phyloP scores from a whole-genome alignment of 2,888 invertebrate genomes.

The Azorinus chamasolen region DNA sequence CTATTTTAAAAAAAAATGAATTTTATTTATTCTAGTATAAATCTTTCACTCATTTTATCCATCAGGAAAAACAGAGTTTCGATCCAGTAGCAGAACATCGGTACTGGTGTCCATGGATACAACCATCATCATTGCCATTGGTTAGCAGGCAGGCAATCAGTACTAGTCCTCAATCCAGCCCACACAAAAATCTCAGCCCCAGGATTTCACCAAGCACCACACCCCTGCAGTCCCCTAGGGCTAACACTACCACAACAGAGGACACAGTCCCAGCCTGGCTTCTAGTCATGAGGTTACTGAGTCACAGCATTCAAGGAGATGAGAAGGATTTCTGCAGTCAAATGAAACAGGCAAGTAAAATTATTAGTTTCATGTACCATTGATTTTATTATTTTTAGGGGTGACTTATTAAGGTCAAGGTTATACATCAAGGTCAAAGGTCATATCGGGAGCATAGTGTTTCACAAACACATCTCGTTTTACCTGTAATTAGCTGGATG shows the following conservation, averaged over 20 bases:
- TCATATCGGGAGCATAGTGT: too few relatives aligned
- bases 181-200: conserved; percentile 3
- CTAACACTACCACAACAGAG: background rate
- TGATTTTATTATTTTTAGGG: too few relatives aligned
- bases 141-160: conserved; percentile 3
- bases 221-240: background rate
- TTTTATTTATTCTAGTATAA: too few relatives aligned
- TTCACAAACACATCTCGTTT: too few relatives aligned
- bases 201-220: background rate
- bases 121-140: conserved; percentile 12
- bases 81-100: conserved; percentile 79
- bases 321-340: conserved; percentile 24
- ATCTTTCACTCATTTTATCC: too few relatives aligned
- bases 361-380: background rate
- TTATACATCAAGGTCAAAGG: too few relatives aligned
- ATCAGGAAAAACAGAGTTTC: conserved; percentile 70
- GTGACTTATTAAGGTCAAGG: too few relatives aligned
- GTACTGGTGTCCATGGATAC: conserved; percentile 82
- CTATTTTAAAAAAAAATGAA: too few relatives aligned
- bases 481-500: too few relatives aligned
- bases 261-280: conserved; percentile 42
- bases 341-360: conserved; percentile 42
- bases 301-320: conserved; percentile 1
- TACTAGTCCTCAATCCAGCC: conserved; percentile 1
- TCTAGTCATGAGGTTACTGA: conserved; percentile 30